Conservation (phyloP, 30 jellyfish, hydroid and myxozoan genomes). For the Cassiopea andromeda region DNA sequence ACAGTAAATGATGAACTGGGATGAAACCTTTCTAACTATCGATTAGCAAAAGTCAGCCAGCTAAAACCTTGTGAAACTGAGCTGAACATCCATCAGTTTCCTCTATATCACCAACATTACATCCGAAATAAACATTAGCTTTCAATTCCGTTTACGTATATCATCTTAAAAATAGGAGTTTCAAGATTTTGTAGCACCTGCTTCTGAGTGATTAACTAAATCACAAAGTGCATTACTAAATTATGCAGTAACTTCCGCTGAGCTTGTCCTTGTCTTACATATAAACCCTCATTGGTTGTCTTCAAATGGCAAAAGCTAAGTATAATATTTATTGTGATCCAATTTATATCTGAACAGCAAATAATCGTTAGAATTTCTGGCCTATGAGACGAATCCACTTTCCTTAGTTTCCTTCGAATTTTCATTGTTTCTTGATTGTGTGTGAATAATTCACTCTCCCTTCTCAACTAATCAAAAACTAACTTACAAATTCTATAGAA, state of each 20-base stretch:
- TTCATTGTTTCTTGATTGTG: too few relatives aligned
- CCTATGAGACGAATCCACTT: neutral
- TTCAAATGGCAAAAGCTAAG: neutral
- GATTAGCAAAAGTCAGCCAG: too few relatives aligned
- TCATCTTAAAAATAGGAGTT: neutral
- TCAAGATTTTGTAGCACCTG: neutral
- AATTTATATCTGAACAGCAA: neutral
- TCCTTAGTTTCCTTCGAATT: neutral
- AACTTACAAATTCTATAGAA: too few relatives aligned
- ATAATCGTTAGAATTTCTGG: neutral
- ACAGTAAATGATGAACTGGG: too few relatives aligned
- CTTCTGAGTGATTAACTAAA: neutral
- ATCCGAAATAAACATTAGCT: neutral
- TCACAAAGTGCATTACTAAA: neutral
- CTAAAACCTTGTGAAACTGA: too few relatives aligned
- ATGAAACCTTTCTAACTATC: too few relatives aligned
- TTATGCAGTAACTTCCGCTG: neutral
- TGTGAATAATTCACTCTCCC: too few relatives aligned
- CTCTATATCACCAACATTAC: too few relatives aligned
- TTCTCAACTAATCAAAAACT: too few relatives aligned
- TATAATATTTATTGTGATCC: neutral
- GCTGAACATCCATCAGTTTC: too few relatives aligned
- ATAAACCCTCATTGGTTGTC: neutral
- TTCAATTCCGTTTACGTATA: neutral
- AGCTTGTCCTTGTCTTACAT: neutral